Evolutionary conservation across 1,140 invertebrate genomes (phyloP), one percentile per base, ranked within the genome.

Genomic region (Epicauta chinensis): DNA sequence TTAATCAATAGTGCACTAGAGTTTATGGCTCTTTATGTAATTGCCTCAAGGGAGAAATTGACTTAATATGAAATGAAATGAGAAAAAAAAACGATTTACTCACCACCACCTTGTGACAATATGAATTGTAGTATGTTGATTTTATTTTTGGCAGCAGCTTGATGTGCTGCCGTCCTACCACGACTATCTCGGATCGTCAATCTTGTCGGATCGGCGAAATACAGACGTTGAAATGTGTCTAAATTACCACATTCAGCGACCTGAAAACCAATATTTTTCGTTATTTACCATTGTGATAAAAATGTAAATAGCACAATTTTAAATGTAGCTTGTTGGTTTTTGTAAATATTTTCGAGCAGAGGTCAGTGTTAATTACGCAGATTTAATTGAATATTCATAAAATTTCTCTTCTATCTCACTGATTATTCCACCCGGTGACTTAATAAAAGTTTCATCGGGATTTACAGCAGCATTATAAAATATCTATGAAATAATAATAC

Each of bases 181-280:
- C 82, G 76, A 2, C 73, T 77, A 72, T 93, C 89, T 49, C 75
- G 70, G 1, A 90, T 75, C 0, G 75, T 64, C 1, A 92, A 69
- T n/a, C 86, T 75, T 2, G 75, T 71, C 0, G 81, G 81, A 42
- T 91, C 84, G 16, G 75, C 78, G 23, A 80, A 71, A 63, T 82
- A 87, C 2, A 91, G 70, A 1, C 80, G 70, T 62, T 81, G 80
- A 61, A 93, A 88, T 64, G 88, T 86, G 43, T 87, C 83, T 13
- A 89, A 71, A 67, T 90, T 87, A 4, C 89, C 89, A 60, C 81
- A 82, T 63, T 89, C 85, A 2, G 89, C 89, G 5, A 86, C 84
- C 89, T 92, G 71, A 31, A 68, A 70, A 48, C 38, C 37, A 51
- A 56, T 5, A 2, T 38, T 38, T 41, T n/a, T n/a, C n/a, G n/a